Base-by-base conservation (phyloP, 2,888 invertebrate genomes). In the Ectropis crepuscularia region DNA sequence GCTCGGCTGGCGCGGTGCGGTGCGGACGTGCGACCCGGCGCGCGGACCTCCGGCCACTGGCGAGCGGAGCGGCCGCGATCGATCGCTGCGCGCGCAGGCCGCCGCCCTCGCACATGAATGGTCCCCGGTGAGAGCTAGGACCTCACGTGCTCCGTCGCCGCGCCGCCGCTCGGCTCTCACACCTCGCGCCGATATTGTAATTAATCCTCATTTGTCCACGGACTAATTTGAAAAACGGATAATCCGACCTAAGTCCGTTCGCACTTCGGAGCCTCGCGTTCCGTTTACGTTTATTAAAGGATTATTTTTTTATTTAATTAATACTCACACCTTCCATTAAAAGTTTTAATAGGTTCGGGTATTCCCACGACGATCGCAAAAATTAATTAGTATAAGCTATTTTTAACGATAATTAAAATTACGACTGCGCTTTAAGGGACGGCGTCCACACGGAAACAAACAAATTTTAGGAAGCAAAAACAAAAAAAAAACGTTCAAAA, bases 11-110 rank as follows among this genome's bases (percentile, higher is more conserved):
- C 63, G 77, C 76, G 77, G 70, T 71, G 73, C 70, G 70, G 68
- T 69, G 74, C 74, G 76, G 86, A 84, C 88, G 87, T 83, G 85
- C 81, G 80, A 77, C 74, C 77, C 82, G 86, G 81, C 85, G 86
- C 86, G 87, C 86, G 85, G 85, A 87, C 82, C 83, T 83, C 87
- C 86, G 88, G 88, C 86, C 84, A 87, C 90, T 88, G 88, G 83
- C 87, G 76, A 79, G 80, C 79, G 74, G 78, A 78, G 74, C 77
- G 78, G 74, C 77, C 74, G 78, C 74, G 87, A 85, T 85, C 79
- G 86, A 83, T 87, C 82, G 84, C 72, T 87, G 88, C 89, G 82
- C 90, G 90, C 91, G 92, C 91, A 86, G 81, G 83, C 80, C 86
- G 80, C 86, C 88, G 81, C 87, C 86, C 88, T 82, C 79, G 79